These are phyloP conservation scores for Muricea muricata DNA, from an alignment of 92 coral and sea anemone species.

Conservation along the genomic window DNA sequence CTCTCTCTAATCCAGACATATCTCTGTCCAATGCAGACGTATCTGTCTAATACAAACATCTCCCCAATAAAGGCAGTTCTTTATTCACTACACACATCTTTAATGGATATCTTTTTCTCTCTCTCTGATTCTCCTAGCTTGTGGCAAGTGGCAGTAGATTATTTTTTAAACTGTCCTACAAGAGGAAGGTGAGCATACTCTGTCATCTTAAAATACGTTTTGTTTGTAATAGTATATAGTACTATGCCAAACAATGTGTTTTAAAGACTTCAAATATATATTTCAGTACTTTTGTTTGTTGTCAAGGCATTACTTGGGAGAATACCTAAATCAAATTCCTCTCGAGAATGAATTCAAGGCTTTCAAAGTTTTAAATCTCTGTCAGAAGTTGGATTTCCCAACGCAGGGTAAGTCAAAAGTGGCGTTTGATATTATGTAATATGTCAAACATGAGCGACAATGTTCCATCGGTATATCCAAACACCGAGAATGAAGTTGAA, in stretches of 20 bases:
- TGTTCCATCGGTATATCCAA: too few relatives aligned
- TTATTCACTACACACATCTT: too few relatives aligned
- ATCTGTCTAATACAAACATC: too few relatives aligned
- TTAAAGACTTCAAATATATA: not conserved
- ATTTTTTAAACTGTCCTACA: slow-evolving; percentile 85
- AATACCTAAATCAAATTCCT: slow-evolving; percentile 94
- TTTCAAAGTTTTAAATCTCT: slow-evolving; percentile 82
- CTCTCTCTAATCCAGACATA: too few relatives aligned
- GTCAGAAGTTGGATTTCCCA: slow-evolving; percentile 84
- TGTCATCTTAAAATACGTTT: not conserved
- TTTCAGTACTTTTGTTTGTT: not conserved
- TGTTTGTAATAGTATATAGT: too few relatives aligned
- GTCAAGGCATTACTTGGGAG: slow-evolving; percentile 84
- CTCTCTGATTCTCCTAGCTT: too few relatives aligned
- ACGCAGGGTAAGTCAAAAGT: slow-evolving; percentile 68
- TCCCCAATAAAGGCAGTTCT: too few relatives aligned
- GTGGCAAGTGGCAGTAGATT: slow-evolving; percentile 94
- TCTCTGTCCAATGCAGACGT: too few relatives aligned
- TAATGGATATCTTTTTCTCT: not conserved
- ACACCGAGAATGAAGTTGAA: too few relatives aligned
- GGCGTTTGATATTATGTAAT: too few relatives aligned
- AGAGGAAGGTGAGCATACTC: slow-evolving; percentile 77
- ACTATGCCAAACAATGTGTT: not conserved
- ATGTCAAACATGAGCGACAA: too few relatives aligned
- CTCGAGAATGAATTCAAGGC: slow-evolving; percentile 96